Percentiles rank a stretch among this genome's conserved stretches.
Evolutionary conservation across 1,140 invertebrate genomes (phyloP).

Genomic region (Macrostomum lignano): DNA sequence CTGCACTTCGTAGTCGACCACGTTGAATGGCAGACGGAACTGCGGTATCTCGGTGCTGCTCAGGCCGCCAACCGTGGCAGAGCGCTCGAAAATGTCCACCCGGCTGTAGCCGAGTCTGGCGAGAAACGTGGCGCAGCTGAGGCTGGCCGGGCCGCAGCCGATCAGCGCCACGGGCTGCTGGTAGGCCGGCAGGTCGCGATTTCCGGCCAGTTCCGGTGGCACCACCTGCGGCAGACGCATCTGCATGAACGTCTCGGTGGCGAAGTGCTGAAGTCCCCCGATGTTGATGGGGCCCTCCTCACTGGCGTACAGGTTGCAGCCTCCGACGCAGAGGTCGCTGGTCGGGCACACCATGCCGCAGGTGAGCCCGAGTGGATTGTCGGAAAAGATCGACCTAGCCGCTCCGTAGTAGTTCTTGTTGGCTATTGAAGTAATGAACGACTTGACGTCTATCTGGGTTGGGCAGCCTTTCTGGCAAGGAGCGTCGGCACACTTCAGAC

Average conservation of each 20-base stretch:
- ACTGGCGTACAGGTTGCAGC: constrained; percentile 68
- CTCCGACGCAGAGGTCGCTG: constrained; percentile 81
- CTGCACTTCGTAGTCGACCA: constrained; percentile 69
- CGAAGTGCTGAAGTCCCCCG: constrained; percentile 84
- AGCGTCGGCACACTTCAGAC: constrained; percentile 84
- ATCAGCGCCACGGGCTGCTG: constrained; percentile 53
- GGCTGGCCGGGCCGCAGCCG: constrained; percentile 75
- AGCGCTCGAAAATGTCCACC: constrained; percentile 67
- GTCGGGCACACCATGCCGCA: constrained; percentile 98
- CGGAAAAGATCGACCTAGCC: constrained; percentile 73
- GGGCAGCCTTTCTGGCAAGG: constrained; percentile 94
- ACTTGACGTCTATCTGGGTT: constrained; percentile 79
- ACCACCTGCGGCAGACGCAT: constrained; percentile 64
- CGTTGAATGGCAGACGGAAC: constrained; percentile 64
- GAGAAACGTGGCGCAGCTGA: constrained; percentile 80
- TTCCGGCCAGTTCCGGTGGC: constrained; percentile 34
- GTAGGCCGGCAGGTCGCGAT: constrained; percentile 30
- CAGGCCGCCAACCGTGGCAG: constrained; percentile 55
- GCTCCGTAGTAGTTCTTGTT: constrained; percentile 97
- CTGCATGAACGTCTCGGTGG: constrained; percentile 69
- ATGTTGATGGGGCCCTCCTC: constrained; percentile 96
- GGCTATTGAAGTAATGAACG: constrained; percentile 76
- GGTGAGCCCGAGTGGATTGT: constrained; percentile 72
- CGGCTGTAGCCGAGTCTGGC: constrained; percentile 63
- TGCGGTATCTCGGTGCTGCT: constrained; percentile 83